These are phyloP conservation scores for Umimayanthus kanabou DNA, from an alignment of 92 coral and sea anemone species.

Conservation along the genomic window DNA sequence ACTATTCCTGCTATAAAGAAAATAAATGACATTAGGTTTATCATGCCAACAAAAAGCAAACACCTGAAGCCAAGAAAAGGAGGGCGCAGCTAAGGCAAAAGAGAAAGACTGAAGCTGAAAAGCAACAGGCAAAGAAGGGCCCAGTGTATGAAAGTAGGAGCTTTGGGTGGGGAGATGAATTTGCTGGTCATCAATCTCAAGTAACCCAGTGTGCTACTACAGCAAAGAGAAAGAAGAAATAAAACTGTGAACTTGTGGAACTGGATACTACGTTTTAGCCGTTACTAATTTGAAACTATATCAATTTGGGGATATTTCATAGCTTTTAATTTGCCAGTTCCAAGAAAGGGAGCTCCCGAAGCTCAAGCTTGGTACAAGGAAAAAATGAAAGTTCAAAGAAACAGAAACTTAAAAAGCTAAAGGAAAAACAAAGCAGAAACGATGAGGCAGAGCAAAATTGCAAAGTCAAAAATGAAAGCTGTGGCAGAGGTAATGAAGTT, in stretches of 20 bases:
- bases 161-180: constrained; percentile 38
- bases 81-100: constrained; percentile 28
- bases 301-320: too few relatives aligned
- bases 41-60: constrained; percentile 30
- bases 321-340: too few relatives aligned
- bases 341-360: too few relatives aligned
- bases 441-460: too few relatives aligned
- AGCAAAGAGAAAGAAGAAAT: constrained; percentile 34
- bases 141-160: constrained; percentile 32
- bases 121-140: constrained; percentile 25
- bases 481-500: too few relatives aligned
- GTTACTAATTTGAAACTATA: constrained; percentile 3
- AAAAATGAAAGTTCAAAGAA: too few relatives aligned
- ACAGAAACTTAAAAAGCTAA: too few relatives aligned
- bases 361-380: too few relatives aligned
- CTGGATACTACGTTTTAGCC: background rate
- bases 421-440: too few relatives aligned
- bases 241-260: constrained; percentile 29
- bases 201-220: constrained; percentile 27
- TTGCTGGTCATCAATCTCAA: constrained; percentile 21
- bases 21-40: constrained; percentile 21
- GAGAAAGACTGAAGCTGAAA: constrained; percentile 27
- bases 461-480: too few relatives aligned
- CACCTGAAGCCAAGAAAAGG: constrained; percentile 24
- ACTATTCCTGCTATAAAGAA: constrained; percentile 16